Evolutionary conservation across 2,797 vertebrate genomes (phyloP), one percentile per base, ranked within the genome.

Genomic region (Cyprinella venusta): DNA sequence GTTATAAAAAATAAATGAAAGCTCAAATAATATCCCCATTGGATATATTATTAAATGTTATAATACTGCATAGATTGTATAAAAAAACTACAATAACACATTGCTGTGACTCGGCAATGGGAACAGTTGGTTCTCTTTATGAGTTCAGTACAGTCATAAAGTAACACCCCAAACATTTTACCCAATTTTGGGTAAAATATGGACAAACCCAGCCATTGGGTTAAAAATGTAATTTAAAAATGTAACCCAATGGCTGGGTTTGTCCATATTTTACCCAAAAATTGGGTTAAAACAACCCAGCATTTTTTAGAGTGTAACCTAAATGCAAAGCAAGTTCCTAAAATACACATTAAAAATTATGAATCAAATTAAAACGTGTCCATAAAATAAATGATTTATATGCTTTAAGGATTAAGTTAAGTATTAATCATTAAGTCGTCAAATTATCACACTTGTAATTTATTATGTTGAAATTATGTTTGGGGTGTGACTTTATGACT

Each of bases 151-250:
- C 26, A 81, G 10, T 72, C 59, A 52, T 61, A 8, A 26, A 80
- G 79, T 59, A 54, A 80, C 80, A 81, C 70, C 59, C 33, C 15
- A 72, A 71, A 64, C 19, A 50, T 81, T n/a, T n/a, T n/a, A n/a
- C n/a, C n/a, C n/a, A n/a, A n/a, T n/a, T n/a, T n/a, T n/a, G n/a
- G n/a, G n/a, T n/a, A n/a, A n/a, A n/a, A n/a, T n/a, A n/a, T n/a
- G n/a, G n/a, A n/a, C n/a, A n/a, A n/a, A n/a, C n/a, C n/a, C n/a
- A n/a, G n/a, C n/a, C n/a, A n/a, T n/a, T n/a, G n/a, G n/a, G n/a
- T n/a, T n/a, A n/a, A n/a, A n/a, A n/a, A n/a, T n/a, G n/a, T n/a
- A n/a, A n/a, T n/a, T n/a, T n/a, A n/a, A n/a, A n/a, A n/a, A n/a
- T n/a, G n/a, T n/a, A n/a, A n/a, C n/a, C n/a, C n/a, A n/a, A n/a